Base-by-base conservation (phyloP, 1,140 invertebrate genomes). In the Drosophila navojoa region DNA sequence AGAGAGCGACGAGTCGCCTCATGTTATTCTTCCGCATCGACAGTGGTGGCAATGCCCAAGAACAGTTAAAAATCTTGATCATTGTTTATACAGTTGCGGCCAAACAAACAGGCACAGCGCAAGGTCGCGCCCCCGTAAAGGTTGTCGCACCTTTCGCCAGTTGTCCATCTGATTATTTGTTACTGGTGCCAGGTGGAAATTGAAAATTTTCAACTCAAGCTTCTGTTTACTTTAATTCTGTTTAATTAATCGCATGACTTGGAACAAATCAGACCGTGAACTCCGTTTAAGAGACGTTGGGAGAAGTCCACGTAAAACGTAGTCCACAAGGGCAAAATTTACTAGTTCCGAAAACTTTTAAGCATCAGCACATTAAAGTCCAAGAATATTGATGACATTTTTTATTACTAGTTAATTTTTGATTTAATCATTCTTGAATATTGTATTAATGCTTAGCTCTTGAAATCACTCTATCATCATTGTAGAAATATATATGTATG, bases 11-110 rank as follows among this genome's bases (percentile, higher is more conserved):
- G 45, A 74, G 57, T 45, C 55, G 77, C 61, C 55, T 62, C 69
- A 68, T 74, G 67, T 85, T 81, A 59, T 71, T 87, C 81, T 86
- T 86, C 81, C 81, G 81, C 71, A 87, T 87, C 68, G 59, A 40
- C 35, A 64, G 15, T 59, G 67, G 42, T 54, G 68, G 53, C 77
- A 70, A 59, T 29, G 52, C 10, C 50, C 72, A 72, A 44, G 35
- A 29, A n/a, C 71, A 57, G 29, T 35, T 55, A 47, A 76, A 76
- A 64, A 58, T 63, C 60, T 73, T 78, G 66, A 62, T 42, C 62
- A 70, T 38, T 87, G 76, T 87, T 87, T 81, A 79, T 69, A 82
- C 82, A 87, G 84, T 89, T 87, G 82, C 66, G 66, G 76, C 50
- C 71, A 71, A 86, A 70, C 77, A 79, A 86, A 76, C 66, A 76